These are phyloP conservation scores for Hyles lineata DNA, from an alignment of 2,888 invertebrate species.

Conservation along the genomic window DNA sequence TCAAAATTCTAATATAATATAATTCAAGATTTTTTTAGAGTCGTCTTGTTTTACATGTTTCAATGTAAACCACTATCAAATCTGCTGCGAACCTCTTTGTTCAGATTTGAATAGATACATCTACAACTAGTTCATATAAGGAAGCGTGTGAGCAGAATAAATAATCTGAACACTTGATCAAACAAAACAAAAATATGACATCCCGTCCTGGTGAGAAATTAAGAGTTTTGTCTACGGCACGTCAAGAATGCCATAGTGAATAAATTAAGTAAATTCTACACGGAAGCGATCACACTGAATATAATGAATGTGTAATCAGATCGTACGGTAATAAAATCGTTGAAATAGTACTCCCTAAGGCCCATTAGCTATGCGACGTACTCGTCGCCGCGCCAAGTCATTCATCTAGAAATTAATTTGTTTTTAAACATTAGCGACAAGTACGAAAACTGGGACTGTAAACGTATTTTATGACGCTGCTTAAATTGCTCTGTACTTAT, in stretches of 20 bases:
- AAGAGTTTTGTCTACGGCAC: slow-evolving; percentile 13
- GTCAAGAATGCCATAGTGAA: slow-evolving; percentile 24
- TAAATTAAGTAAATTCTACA: slow-evolving; percentile 20
- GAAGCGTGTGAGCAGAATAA: slow-evolving; percentile 19
- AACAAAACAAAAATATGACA: slow-evolving; percentile 17
- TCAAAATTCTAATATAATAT: too few species aligned
- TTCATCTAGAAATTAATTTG: slow-evolving; percentile 18
- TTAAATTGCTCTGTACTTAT: slow-evolving; percentile 22
- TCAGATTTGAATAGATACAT: slow-evolving; percentile 19
- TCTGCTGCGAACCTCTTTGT: slow-evolving; percentile 2
- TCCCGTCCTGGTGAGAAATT: slow-evolving; percentile 12
- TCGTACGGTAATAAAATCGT: slow-evolving; percentile 24
- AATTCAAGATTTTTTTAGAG: not conserved
- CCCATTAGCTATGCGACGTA: slow-evolving; percentile 5
- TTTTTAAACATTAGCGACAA: slow-evolving; percentile 13
- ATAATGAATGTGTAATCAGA: slow-evolving; percentile 29
- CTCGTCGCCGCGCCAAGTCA: not conserved
- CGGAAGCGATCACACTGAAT: slow-evolving; percentile 16
- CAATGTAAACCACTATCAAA: slow-evolving; percentile 9
- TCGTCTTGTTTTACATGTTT: slow-evolving; percentile 5
- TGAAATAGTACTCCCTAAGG: slow-evolving; percentile 7
- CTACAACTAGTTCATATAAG: slow-evolving; percentile 15
- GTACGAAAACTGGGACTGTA: slow-evolving; percentile 3
- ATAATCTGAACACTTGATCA: slow-evolving; percentile 6
- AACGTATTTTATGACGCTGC: slow-evolving; percentile 7